Base-by-base conservation (phyloP, 2,888 invertebrate species). In the Coelinius sp. region DNA sequence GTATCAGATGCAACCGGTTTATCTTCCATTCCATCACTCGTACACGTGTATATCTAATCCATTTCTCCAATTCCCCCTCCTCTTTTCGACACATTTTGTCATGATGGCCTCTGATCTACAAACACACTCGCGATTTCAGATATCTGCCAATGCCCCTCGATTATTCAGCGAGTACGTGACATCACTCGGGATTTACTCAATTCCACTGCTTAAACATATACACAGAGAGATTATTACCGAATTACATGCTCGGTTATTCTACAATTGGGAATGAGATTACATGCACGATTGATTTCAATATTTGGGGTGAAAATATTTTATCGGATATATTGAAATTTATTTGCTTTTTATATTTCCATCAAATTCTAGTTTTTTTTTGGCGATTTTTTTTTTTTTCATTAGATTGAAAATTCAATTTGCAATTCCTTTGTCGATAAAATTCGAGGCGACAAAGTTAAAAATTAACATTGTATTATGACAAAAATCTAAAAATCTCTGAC, bases 221-320 rank as follows among this genome's bases (percentile, higher is more conserved):
- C 63, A 68, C 79, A 73, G 77, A 76, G 73, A 78, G 84, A 83
- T 83, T 82, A 84, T 82, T 82, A 81, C 74, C 79, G 81, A 84
- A 83, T 83, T 81, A 83, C 82, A 82, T 75, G 46, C 22, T 73
- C 75, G 81, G 76, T 77, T 74, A 76, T 73, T 71, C 20, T 24
- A 31, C 10, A 44, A 70, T 66, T 66, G 46, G 49, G 14, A 22
- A 8, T 27, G 6, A 14, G 38, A 46, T 38, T 38, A 38, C 38
- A 38, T 12, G 5, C 38, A 12, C 38, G 2, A 10, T 10, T 12
- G 38, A 10, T 38, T 38, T 38, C 38, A 38, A 38, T 38, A 12
- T 38, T 38, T 38, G 38, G 2, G 38, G 12, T 5, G 38, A 10
- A 38, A 38, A 38, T 38, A 46, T 46, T 46, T 46, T 4, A 17